Conservation (phyloP, 2,888 invertebrate genomes). For the Andrena fulva region DNA sequence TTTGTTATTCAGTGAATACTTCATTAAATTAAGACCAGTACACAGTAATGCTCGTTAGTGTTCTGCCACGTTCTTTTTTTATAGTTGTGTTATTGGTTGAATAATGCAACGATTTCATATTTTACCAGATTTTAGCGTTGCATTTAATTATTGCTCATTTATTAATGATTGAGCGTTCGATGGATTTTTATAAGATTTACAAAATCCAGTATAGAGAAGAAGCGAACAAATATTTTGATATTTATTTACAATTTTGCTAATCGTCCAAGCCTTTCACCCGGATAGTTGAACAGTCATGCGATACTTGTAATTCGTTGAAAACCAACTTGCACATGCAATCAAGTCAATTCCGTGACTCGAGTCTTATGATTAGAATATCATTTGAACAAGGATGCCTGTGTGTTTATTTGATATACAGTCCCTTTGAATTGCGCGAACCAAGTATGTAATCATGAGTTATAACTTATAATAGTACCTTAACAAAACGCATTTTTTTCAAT, state of each 20-base stretch:
- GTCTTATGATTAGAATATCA: slow-evolving; percentile 29
- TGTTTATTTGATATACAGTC: neutral
- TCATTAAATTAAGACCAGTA: too few relatives aligned
- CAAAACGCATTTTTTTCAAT: too few relatives aligned
- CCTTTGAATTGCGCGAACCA: neutral
- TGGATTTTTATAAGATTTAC: neutral
- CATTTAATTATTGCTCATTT: neutral
- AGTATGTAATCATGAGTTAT: neutral
- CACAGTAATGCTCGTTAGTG: too few relatives aligned
- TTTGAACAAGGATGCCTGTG: neutral
- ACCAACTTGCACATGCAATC: slow-evolving; percentile 33
- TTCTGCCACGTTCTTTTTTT: too few relatives aligned
- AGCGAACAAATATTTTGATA: neutral
- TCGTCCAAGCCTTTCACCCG: slow-evolving; percentile 10
- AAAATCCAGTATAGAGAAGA: neutral
- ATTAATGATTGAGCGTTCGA: neutral
- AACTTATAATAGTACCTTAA: neutral
- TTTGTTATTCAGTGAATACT: neutral
- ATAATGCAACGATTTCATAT: too few relatives aligned
- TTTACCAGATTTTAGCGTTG: neutral
- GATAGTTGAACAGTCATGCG: slow-evolving; percentile 30
- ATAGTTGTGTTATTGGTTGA: too few relatives aligned
- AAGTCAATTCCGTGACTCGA: slow-evolving; percentile 5
- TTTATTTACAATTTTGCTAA: neutral
- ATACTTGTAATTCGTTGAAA: neutral